A percentile compares a stretch with the other conserved stretches of the same genome.
Evolutionary conservation across 2,797 vertebrate genomes (phyloP).

Genomic region (Protonibea diacanthus): DNA sequence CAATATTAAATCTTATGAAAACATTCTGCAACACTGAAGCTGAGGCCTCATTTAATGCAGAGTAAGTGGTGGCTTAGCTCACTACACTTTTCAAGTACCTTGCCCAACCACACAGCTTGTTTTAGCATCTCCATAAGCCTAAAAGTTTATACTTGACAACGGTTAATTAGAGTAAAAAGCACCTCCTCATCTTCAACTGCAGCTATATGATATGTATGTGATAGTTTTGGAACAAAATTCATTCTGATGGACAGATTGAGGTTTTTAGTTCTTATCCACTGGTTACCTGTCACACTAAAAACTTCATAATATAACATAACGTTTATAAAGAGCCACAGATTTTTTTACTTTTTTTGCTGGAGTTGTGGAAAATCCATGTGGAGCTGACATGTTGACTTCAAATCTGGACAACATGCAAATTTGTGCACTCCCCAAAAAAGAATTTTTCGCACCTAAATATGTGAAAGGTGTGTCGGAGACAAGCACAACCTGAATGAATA

Average conservation of each 20-base stretch:
- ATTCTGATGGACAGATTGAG: neutral
- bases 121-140: neutral
- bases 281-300: too few species aligned
- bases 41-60: too few species aligned
- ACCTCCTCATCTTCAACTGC: neutral
- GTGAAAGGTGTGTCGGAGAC: neutral
- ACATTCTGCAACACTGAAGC: too few species aligned
- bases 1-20: too few species aligned
- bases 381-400: slow-evolving; percentile 11
- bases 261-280: too few species aligned
- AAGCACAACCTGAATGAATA: neutral
- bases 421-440: neutral
- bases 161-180: neutral
- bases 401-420: neutral
- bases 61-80: too few species aligned
- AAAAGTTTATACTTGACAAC: neutral
- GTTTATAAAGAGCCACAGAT: neutral
- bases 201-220: neutral
- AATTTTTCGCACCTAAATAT: neutral
- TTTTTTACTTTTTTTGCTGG: neutral
- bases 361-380: neutral
- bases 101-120: neutral
- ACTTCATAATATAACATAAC: too few species aligned
- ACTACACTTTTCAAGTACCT: too few species aligned
- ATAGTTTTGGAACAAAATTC: neutral